phyloP scores from a whole-genome alignment of 2,113 vertebrate species.

The Anoplopoma fimbria region DNA sequence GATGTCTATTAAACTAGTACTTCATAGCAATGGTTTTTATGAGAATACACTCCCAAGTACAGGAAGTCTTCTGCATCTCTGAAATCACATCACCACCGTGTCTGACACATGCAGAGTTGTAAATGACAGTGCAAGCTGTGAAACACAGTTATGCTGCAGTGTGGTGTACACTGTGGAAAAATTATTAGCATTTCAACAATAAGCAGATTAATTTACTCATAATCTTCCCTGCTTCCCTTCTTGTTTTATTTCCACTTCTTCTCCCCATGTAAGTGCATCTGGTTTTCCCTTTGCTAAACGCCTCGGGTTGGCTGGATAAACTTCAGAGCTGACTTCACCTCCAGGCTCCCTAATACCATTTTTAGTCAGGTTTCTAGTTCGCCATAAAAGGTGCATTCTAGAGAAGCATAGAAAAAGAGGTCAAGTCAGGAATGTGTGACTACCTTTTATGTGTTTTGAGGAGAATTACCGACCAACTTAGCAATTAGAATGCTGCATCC shows the following conservation, averaged over 20 bases:
- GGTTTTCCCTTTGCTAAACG: background rate
- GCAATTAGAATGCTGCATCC: background rate
- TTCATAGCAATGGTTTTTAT: background rate
- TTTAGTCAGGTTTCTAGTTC: conserved; percentile 52
- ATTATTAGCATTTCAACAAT: conserved; percentile 43
- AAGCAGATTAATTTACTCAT: conserved; percentile 40
- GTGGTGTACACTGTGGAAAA: conserved; percentile 36
- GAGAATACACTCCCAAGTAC: background rate
- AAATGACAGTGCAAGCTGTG: conserved; percentile 65
- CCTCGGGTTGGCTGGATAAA: conserved; percentile 24
- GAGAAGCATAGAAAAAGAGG: conserved; percentile 2
- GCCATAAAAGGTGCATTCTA: conserved; percentile 55
- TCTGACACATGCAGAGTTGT: conserved; percentile 64
- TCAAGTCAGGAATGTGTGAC: conserved; percentile 42
- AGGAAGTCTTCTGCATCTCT: conserved; percentile 15
- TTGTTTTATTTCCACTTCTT: conserved; percentile 7
- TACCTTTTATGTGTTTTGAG: conserved; percentile 29
- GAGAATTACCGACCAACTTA: background rate
- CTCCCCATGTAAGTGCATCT: conserved; percentile 46
- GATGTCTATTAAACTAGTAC: background rate
- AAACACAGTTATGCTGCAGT: conserved; percentile 40
- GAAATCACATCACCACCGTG: conserved; percentile 34
- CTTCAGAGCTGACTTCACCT: conserved; percentile 44
- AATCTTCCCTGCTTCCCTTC: background rate
- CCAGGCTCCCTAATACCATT: conserved; percentile 32